These are phyloP conservation scores for Macquaria ambigua DNA, from an alignment of 2,113 vertebrate genomes.

Conservation along the genomic window DNA sequence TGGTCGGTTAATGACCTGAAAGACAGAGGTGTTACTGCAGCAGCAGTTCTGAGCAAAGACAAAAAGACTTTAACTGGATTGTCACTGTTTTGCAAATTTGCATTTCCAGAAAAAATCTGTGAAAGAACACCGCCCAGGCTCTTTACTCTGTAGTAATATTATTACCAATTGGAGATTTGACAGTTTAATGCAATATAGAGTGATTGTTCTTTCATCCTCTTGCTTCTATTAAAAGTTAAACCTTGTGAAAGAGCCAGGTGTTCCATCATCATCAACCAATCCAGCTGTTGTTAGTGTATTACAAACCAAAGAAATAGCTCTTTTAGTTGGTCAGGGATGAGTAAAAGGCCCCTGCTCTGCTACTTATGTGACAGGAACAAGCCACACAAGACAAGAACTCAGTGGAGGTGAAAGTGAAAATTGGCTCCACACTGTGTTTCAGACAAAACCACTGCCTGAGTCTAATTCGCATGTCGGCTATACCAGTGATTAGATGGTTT, in stretches of 20 bases:
- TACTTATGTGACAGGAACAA: slow-evolving; percentile 23
- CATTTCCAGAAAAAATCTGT: too few relatives aligned
- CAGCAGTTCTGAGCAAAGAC: not conserved
- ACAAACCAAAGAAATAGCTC: slow-evolving; percentile 21
- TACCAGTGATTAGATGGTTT: not conserved
- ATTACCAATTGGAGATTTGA: not conserved
- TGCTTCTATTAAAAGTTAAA: slow-evolving; percentile 8
- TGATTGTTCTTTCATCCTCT: not conserved
- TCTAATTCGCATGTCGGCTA: not conserved
- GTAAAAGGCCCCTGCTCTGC: slow-evolving; percentile 5
- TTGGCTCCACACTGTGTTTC: slow-evolving; percentile 26
- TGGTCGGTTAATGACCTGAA: not conserved
- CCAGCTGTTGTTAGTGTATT: slow-evolving; percentile 14
- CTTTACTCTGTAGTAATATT: not conserved
- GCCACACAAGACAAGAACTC: slow-evolving; percentile 6
- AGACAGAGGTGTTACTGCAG: not conserved
- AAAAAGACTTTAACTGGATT: not conserved
- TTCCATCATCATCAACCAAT: slow-evolving; percentile 23
- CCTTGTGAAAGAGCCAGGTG: not conserved
- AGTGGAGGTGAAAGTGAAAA: slow-evolving; percentile 32
- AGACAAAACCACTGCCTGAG: not conserved
- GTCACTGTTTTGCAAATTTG: not conserved
- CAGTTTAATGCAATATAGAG: not conserved
- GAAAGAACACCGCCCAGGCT: not conserved
- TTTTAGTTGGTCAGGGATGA: not conserved